Base-by-base conservation (phyloP, 2,888 invertebrate genomes). In the Elmis aenea region DNA sequence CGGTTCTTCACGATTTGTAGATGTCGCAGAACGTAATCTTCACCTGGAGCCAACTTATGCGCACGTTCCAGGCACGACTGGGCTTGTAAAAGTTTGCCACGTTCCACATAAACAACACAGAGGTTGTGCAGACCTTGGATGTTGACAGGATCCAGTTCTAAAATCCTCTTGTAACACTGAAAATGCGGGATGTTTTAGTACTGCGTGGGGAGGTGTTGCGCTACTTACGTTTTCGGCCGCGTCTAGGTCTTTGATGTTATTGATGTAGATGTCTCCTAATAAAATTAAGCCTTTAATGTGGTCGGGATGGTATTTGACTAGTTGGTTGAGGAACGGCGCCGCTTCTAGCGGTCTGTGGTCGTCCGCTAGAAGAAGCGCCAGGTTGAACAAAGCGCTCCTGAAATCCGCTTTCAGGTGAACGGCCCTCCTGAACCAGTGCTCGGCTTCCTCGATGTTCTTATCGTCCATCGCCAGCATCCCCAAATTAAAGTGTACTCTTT, bases 391-490 rank as follows among this genome's bases (percentile, higher is more conserved):
- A 1, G 95, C 95, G 50, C 93, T 92, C 29, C 92, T 75, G 67
- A 94, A 94, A 70, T 90, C 87, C 2, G 84, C 83, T 59, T 92
- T 92, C 8, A 90, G 70, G 53, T 87, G 85, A 1, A 91, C 85
- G 1, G 94, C 92, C 38, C 85, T 81, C 32, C 89, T 79, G 68
- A 94, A 94, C 84, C 90, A 92, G 34, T 84, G 79, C 65, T 94
- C 93, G 0, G 95, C 94, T 55, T 85, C 85, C 18, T 81, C 81
- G 23, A 84, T 87, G 61, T 93, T 87, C 24, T 85, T 81, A 58
- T 92, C 91, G 65, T 96, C 95, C 93, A 94, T 95, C 23, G 93
- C 87, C 25, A 96, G 71, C 95, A 96, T 95, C 47, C 93, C 95
- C 33, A 94, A 74, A 72, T 95, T 94, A 68, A 96, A 96, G 67